These are phyloP conservation scores for Aurelia sp. DNA, from an alignment of 30 jellyfish, hydroid and myxozoan species.

Conservation along the genomic window DNA sequence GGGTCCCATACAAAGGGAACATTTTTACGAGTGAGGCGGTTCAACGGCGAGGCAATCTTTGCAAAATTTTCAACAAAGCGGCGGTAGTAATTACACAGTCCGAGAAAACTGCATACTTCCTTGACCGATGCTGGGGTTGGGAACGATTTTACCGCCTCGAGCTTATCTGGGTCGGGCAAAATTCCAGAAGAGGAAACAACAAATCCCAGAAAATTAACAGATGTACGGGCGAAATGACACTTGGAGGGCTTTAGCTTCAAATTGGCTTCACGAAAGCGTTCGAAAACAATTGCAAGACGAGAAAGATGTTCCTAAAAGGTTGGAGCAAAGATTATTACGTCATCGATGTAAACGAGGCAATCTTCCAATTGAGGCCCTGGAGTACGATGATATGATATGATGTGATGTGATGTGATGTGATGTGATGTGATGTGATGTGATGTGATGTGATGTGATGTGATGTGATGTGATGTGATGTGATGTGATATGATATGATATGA, in stretches of 20 bases:
- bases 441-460: no score
- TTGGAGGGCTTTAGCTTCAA: background rate
- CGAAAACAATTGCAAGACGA: constrained; percentile 50
- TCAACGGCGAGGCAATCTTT: constrained; percentile 52
- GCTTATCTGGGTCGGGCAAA: constrained; percentile 58
- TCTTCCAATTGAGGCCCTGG: constrained; percentile 43
- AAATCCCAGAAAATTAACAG: constrained; percentile 50
- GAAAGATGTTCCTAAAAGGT: constrained; percentile 45
- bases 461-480: no score
- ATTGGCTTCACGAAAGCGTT: constrained; percentile 17
- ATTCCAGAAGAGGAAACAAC: constrained; percentile 49
- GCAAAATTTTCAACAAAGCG: constrained; percentile 26
- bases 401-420: no score
- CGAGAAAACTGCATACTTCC: constrained; percentile 27
- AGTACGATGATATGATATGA: no score
- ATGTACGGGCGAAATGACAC: background rate
- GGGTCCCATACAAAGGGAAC: constrained; percentile 18
- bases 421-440: no score
- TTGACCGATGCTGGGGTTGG: constrained; percentile 26
- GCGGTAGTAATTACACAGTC: constrained; percentile 43
- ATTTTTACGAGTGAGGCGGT: background rate
- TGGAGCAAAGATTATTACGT: constrained; percentile 43
- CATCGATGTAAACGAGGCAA: constrained; percentile 61
- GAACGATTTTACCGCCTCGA: background rate
- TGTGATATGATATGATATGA: constrained; percentile 1